Evolutionary conservation across 1,140 invertebrate species (phyloP).

Genomic region (Lasioglossum baleicum): DNA sequence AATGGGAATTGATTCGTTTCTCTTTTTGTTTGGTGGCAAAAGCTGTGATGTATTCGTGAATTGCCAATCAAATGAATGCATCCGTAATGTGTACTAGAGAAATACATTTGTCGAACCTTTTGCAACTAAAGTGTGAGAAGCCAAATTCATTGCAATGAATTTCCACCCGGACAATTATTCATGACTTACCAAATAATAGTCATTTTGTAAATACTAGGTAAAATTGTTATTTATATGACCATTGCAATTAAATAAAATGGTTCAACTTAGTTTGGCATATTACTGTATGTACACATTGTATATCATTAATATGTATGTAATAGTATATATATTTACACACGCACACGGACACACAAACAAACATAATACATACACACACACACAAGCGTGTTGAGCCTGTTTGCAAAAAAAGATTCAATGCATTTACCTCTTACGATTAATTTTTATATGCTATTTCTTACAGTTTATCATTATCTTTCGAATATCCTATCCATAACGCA

Average conservation of each 20-base stretch:
- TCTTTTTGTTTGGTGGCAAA: neutral
- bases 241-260: conserved; percentile 32
- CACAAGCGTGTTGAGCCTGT: neutral
- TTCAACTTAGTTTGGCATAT: conserved; percentile 31
- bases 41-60: conserved; percentile 46
- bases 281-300: conserved; percentile 20
- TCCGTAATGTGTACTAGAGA: conserved; percentile 1
- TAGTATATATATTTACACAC: neutral
- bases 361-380: too few relatives aligned
- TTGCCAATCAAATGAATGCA: conserved; percentile 27
- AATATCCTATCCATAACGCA: conserved; percentile 7
- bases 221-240: conserved; percentile 45
- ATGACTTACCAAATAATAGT: conserved; percentile 28
- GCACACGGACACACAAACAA: too few relatives aligned
- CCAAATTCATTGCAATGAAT: conserved; percentile 39
- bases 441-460: neutral
- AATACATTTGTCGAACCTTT: conserved; percentile 4
- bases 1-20: too few relatives aligned
- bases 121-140: conserved; percentile 15
- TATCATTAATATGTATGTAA: conserved; percentile 12
- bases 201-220: conserved; percentile 38
- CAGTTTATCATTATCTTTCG: neutral
- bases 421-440: conserved; percentile 18
- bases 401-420: neutral
- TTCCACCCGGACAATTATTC: conserved; percentile 13